Evolutionary conservation across 2,888 invertebrate species (phyloP).

Genomic region (Machimus atricapillus): DNA sequence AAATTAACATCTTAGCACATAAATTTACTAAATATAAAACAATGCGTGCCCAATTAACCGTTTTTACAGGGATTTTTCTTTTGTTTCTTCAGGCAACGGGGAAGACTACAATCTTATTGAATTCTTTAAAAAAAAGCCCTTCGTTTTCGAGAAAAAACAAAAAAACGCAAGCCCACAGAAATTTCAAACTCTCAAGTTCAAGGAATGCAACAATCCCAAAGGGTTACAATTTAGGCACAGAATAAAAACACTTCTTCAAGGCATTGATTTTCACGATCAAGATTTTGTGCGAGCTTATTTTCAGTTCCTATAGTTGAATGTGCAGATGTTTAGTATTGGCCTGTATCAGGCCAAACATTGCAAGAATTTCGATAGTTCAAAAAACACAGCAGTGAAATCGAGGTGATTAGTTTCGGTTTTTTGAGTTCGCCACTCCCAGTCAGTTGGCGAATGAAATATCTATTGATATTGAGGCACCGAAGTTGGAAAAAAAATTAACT

Average conservation of each 20-base stretch:
- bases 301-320: constrained; percentile 25
- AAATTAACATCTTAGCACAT: constrained; percentile 19
- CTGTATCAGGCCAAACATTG: constrained; percentile 38
- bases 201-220: constrained; percentile 22
- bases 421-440: neutral
- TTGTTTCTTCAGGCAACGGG: neutral
- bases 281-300: constrained; percentile 28
- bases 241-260: constrained; percentile 6
- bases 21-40: constrained; percentile 2
- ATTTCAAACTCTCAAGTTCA: constrained; percentile 21
- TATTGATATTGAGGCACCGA: neutral
- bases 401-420: neutral
- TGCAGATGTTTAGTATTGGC: constrained; percentile 30
- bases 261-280: constrained; percentile 20
- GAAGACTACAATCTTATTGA: constrained; percentile 9
- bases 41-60: constrained; percentile 7
- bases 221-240: constrained; percentile 15
- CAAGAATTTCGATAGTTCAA: neutral
- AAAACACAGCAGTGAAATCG: neutral
- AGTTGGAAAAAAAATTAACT: neutral
- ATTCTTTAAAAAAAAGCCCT: neutral
- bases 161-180: neutral
- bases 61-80: neutral
- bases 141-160: neutral
- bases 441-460: neutral